Base-by-base conservation (phyloP, 2,113 vertebrate genomes). In the Brachirus orientalis region DNA sequence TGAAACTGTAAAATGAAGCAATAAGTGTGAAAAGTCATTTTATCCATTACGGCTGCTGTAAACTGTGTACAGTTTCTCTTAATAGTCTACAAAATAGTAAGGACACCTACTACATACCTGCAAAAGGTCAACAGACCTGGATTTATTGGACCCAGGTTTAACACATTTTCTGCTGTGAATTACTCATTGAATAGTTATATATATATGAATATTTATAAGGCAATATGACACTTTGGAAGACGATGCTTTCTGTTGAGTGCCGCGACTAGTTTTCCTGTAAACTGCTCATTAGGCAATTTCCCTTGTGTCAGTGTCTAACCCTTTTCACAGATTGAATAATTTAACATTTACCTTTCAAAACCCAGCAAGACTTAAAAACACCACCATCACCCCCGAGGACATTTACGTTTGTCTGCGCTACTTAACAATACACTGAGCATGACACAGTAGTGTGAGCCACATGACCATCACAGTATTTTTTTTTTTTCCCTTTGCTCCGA, bases 121-220 rank as follows among this genome's bases (percentile, higher is more conserved):
- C 63, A 76, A 86, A 88, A 87, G 88, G 86, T 90, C 85, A 88
- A 69, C 78, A 75, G 63, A 85, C 62, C 58, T 53, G 62, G 77
- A 85, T 83, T 89, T 88, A 84, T 89, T 83, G 77, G 84, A 82
- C 70, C 67, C 69, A 56, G 79, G 52, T 76, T 82, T 69, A 77
- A 83, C 63, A 80, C 79, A 78, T 63, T 72, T 82, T 77, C 82
- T 79, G 77, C 72, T 81, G 72, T 74, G 80, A 84, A 79, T 86
- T 84, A 82, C 73, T 79, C 74, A 55, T 79, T 90, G 88, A 88
- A 90, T 90, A 90, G 87, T 86, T 86, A 87, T 90, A 73, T 8
- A 52, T 67, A 76, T 61, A 77, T 89, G 85, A 90, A 90, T 90
- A 89, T 88, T 91, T 85, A 90, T 90, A 84, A 89, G 90, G 85